Conservation (phyloP, 1,140 invertebrate genomes). For the Mylabris phalerata region DNA sequence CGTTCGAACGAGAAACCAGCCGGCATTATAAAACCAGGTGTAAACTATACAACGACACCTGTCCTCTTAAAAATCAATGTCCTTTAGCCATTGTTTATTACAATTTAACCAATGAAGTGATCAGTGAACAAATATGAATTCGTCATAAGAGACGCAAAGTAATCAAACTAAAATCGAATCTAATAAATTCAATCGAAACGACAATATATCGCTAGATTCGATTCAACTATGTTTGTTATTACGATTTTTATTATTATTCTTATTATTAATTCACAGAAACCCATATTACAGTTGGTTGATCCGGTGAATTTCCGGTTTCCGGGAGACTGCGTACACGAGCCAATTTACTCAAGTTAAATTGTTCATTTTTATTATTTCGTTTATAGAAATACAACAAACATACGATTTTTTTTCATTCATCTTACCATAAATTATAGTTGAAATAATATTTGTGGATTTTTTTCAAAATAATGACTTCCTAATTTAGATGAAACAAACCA, state of each 20-base stretch:
- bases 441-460: not conserved
- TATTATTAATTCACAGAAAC: constrained; percentile 12
- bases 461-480: too few species aligned
- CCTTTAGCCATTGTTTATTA: constrained; percentile 31
- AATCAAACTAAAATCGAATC: too few species aligned
- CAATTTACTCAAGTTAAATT: constrained; percentile 19
- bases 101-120: constrained; percentile 15
- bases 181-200: too few species aligned
- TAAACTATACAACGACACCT: constrained; percentile 32
- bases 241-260: not conserved
- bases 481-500: too few species aligned
- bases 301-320: constrained; percentile 17
- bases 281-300: constrained; percentile 21
- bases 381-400: not conserved
- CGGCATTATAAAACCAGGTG: constrained; percentile 33
- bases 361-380: constrained; percentile 14
- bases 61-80: constrained; percentile 36
- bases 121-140: not conserved
- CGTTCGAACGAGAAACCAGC: constrained; percentile 19
- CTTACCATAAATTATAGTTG: not conserved
- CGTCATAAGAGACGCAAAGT: too few species aligned
- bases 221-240: not conserved
- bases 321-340: constrained; percentile 17
- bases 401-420: too few species aligned
- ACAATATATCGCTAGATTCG: too few species aligned